Conservation (phyloP, 2,888 invertebrate genomes). For the Diachrysia chrysitis region DNA sequence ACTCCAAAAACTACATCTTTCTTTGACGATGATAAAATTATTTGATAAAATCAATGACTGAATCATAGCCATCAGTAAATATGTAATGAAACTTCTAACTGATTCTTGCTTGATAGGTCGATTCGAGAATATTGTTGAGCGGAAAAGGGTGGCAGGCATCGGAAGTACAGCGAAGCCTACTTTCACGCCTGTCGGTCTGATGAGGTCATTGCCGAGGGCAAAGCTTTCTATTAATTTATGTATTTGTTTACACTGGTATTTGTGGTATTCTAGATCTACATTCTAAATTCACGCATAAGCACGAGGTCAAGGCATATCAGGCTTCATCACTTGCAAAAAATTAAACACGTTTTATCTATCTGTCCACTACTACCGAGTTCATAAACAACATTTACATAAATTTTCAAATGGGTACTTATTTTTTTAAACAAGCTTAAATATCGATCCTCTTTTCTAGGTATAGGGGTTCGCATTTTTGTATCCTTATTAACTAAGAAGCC, state of each 20-base stretch:
- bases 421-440: not conserved
- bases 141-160: slow-evolving; percentile 76
- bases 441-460: not conserved
- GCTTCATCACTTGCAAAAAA: no score
- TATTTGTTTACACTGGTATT: slow-evolving; percentile 8
- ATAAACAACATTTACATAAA: no score
- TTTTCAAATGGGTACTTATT: not conserved
- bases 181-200: slow-evolving; percentile 76
- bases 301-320: not conserved
- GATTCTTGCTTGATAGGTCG: slow-evolving; percentile 61
- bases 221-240: slow-evolving; percentile 19
- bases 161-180: slow-evolving; percentile 77
- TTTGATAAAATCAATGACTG: not conserved
- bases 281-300: no score
- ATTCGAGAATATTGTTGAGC: slow-evolving; percentile 66
- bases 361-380: no score
- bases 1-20: no score
- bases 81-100: slow-evolving; percentile 43
- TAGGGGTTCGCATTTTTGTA: not conserved
- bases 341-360: no score
- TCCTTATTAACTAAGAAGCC: slow-evolving; percentile 4
- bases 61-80: not conserved
- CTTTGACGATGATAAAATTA: not conserved
- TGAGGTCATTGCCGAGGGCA: slow-evolving; percentile 68
- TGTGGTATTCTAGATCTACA: not conserved